Evolutionary conservation across 2,797 vertebrate genomes (phyloP).

Genomic region (Knipowitschia caucasica): DNA sequence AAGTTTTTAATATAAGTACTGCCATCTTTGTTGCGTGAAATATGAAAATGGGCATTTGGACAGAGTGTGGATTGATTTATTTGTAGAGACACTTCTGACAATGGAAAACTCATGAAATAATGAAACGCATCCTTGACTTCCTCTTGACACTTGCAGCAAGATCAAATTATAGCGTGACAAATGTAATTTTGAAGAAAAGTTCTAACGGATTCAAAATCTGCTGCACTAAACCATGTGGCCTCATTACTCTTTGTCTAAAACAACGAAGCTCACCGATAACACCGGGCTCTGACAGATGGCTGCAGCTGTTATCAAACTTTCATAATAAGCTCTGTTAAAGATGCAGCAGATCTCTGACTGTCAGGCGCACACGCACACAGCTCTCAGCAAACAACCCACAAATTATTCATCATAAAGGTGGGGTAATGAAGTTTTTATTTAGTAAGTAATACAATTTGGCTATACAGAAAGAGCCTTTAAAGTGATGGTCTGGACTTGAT

Average conservation of each 20-base stretch:
- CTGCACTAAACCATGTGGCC: constrained; percentile 25
- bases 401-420: too few species aligned
- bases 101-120: constrained; percentile 9
- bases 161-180: constrained; percentile 13
- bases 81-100: constrained; percentile 26
- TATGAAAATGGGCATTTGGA: constrained; percentile 45
- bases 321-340: constrained; percentile 34
- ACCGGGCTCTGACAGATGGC: constrained; percentile 34
- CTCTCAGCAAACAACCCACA: constrained; percentile 16
- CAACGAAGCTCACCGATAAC: constrained; percentile 25
- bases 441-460: too few species aligned
- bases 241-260: constrained; percentile 21
- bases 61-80: constrained; percentile 51
- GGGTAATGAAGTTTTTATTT: too few species aligned
- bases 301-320: constrained; percentile 44
- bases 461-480: too few species aligned
- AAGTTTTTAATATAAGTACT: constrained; percentile 46
- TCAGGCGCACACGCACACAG: constrained; percentile 7
- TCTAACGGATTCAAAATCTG: constrained; percentile 26
- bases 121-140: constrained; percentile 13
- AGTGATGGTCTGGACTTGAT: too few species aligned
- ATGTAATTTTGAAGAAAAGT: constrained; percentile 8
- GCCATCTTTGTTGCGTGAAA: constrained; percentile 56
- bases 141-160: not conserved
- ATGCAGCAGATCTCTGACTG: constrained; percentile 24